A percentile compares a stretch with the other conserved stretches of the same genome.
Evolutionary conservation across 2,888 invertebrate species (phyloP).

Genomic region (Drosophila ezoana): DNA sequence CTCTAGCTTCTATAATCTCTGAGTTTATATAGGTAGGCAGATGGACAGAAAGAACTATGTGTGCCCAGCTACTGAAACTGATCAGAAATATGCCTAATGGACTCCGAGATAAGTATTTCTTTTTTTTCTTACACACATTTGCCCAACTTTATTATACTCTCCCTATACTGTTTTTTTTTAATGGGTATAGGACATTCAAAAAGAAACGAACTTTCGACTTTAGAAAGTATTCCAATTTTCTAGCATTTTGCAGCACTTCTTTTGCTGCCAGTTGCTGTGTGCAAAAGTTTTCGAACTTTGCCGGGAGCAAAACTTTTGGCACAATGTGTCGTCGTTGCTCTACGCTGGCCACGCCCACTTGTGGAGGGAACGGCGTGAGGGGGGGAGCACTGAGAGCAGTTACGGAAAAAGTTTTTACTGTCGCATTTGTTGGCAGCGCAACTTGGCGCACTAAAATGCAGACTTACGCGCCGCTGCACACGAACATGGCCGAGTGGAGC

Average conservation of each 20-base stretch:
- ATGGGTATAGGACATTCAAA: constrained; percentile 6
- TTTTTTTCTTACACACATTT: no score
- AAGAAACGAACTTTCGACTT: constrained; percentile 48
- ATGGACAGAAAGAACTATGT: background rate
- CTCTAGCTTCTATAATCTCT: background rate
- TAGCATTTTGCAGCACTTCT: constrained; percentile 69
- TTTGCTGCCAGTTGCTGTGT: constrained; percentile 47
- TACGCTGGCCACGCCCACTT: constrained; percentile 44
- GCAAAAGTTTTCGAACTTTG: constrained; percentile 55
- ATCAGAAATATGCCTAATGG: background rate
- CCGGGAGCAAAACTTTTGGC: constrained; percentile 62
- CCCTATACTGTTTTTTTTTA: background rate
- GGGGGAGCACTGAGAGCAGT: background rate
- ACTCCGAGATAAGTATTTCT: background rate
- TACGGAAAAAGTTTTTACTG: constrained; percentile 72
- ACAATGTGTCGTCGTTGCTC: constrained; percentile 68
- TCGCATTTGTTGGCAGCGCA: constrained; percentile 68
- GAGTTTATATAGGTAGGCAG: background rate
- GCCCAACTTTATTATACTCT: background rate
- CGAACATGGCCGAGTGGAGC: constrained; percentile 37
- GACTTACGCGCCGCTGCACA: constrained; percentile 48
- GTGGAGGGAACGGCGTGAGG: background rate
- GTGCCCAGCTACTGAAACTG: background rate
- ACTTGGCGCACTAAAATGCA: constrained; percentile 71
- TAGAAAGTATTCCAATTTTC: constrained; percentile 76